phyloP scores from a whole-genome alignment of 2,797 vertebrate species.

The Lacerta bilineata region DNA sequence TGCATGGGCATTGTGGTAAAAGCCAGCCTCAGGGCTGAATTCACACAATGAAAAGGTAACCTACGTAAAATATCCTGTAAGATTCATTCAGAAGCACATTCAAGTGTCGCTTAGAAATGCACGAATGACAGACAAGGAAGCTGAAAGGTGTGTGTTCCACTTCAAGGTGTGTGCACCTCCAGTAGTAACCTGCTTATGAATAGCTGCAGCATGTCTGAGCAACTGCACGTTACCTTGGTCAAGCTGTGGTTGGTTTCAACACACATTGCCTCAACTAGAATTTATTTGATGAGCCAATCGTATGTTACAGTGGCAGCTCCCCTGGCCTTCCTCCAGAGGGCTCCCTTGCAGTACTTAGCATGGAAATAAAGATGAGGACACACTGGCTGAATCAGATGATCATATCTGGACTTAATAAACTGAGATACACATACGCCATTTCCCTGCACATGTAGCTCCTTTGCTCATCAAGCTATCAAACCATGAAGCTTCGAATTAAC shows the following conservation, averaged over 20 bases:
- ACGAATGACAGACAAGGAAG: neutral
- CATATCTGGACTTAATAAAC: neutral
- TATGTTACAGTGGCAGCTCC: neutral
- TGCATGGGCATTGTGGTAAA: neutral
- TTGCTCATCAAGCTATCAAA: neutral
- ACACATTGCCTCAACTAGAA: neutral
- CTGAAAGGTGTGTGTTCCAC: neutral
- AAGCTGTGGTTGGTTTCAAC: neutral
- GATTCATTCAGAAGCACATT: neutral
- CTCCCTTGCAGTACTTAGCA: rapidly evolving
- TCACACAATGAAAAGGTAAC: neutral
- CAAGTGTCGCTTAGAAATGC: neutral
- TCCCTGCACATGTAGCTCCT: neutral
- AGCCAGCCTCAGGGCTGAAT: neutral
- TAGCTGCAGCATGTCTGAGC: neutral
- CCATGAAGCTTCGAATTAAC: neutral
- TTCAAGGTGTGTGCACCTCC: neutral
- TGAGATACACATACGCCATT: neutral
- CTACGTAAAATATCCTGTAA: neutral
- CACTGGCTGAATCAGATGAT: neutral
- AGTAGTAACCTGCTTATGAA: neutral
- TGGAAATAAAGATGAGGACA: neutral
- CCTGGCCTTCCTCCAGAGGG: neutral
- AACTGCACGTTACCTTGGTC: neutral
- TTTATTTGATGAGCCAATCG: neutral